Conservation (phyloP, 2,888 invertebrate genomes). For the Cepaea hortensis region DNA sequence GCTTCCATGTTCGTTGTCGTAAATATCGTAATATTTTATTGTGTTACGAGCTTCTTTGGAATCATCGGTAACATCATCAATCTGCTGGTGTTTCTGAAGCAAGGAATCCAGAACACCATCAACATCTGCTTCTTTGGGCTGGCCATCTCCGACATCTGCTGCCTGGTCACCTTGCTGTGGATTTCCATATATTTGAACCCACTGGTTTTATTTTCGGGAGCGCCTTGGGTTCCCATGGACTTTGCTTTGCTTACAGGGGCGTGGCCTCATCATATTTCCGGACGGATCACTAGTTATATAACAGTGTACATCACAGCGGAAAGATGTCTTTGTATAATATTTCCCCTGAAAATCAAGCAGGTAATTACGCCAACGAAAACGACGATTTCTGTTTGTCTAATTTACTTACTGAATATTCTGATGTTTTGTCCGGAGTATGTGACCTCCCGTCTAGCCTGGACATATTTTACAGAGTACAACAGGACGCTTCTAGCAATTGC, state of each 20-base stretch:
- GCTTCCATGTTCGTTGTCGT: no score
- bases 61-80: slow-evolving; percentile 1
- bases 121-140: slow-evolving; percentile 30
- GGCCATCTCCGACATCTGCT: slow-evolving; percentile 30
- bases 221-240: neutral
- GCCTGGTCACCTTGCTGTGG: neutral
- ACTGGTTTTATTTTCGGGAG: neutral
- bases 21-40: neutral
- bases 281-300: neutral
- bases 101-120: slow-evolving; percentile 17
- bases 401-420: neutral
- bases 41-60: slow-evolving; percentile 3
- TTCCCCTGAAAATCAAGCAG: slow-evolving; percentile 22
- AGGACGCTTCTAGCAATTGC: neutral
- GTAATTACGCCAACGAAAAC: slow-evolving; percentile 29
- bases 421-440: neutral
- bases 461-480: neutral
- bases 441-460: neutral
- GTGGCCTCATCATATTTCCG: no score
- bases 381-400: neutral
- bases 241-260: no score
- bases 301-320: slow-evolving; percentile 29
- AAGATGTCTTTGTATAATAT: slow-evolving; percentile 14
- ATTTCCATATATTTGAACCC: neutral
- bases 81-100: slow-evolving; percentile 20